Evolutionary conservation across 2,113 vertebrate species (phyloP).

Genomic region (Hippocampus zosterae): DNA sequence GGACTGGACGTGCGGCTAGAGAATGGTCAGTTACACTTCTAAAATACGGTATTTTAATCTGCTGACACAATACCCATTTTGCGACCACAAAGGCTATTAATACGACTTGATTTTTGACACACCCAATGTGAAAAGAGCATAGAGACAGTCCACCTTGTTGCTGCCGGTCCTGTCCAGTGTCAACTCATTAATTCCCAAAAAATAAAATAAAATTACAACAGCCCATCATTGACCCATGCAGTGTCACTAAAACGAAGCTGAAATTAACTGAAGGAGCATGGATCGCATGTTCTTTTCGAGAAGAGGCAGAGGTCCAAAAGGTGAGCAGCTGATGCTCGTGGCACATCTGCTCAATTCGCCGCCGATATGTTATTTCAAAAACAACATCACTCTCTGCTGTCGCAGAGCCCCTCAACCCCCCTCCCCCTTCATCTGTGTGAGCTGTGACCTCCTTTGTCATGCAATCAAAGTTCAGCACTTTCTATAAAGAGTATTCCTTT

Average conservation of each 20-base stretch:
- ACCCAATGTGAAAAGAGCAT: not conserved
- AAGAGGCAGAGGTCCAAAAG: slow-evolving; percentile 40
- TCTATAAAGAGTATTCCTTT: slow-evolving; percentile 19
- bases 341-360: slow-evolving; percentile 48
- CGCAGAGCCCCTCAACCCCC: not conserved
- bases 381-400: slow-evolving; percentile 4
- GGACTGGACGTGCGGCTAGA: too few species aligned
- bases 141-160: not conserved
- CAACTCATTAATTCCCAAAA: not conserved
- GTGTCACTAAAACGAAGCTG: slow-evolving; percentile 20
- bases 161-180: not conserved
- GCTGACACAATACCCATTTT: too few species aligned
- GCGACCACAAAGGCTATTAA: too few species aligned
- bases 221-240: too few species aligned
- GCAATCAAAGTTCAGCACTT: slow-evolving; percentile 26
- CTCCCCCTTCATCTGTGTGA: not conserved
- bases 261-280: slow-evolving; percentile 50
- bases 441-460: slow-evolving; percentile 25
- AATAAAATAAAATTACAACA: not conserved
- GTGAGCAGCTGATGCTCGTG: slow-evolving; percentile 32
- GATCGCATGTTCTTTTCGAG: slow-evolving; percentile 30
- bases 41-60: too few species aligned
- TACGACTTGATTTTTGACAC: not conserved
- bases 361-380: slow-evolving; percentile 26
- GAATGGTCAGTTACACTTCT: too few species aligned